Percentiles rank a stretch among this genome's conserved stretches.
phyloP scores from a whole-genome alignment of 2,797 vertebrate genomes.

The Tragopan temminckii region DNA sequence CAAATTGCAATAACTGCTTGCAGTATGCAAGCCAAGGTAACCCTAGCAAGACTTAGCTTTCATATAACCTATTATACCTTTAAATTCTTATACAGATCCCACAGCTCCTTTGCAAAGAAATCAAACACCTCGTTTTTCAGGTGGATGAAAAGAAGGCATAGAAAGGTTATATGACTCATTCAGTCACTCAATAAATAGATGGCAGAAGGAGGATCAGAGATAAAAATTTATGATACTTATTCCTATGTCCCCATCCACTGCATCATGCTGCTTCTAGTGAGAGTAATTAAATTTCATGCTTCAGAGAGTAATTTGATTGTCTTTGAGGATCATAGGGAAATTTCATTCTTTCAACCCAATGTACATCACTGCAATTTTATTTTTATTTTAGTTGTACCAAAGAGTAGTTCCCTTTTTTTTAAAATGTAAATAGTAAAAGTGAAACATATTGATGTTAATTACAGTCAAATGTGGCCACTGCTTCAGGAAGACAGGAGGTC shows the following conservation, averaged over 20 bases:
- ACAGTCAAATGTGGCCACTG: background rate
- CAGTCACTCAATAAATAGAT: background rate
- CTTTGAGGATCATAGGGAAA: slow-evolving; percentile 55
- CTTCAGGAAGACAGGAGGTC: slow-evolving; percentile 35
- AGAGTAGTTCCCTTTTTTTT: background rate
- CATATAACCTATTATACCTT: background rate
- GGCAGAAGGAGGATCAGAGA: background rate
- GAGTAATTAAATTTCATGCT: slow-evolving; percentile 61
- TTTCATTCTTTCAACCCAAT: background rate
- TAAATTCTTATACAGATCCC: background rate
- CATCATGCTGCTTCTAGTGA: slow-evolving; percentile 42
- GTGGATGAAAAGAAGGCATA: background rate
- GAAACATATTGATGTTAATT: slow-evolving; percentile 39
- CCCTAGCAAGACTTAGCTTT: background rate
- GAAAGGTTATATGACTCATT: background rate
- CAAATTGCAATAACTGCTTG: background rate
- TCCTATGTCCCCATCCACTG: background rate
- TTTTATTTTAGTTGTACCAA: background rate
- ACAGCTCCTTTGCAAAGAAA: background rate
- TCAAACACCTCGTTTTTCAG: background rate
- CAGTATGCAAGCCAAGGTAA: background rate
- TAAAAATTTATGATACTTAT: background rate
- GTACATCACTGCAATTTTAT: background rate
- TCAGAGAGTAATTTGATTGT: slow-evolving; percentile 53
- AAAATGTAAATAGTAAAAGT: slow-evolving; percentile 18